Base-by-base conservation (phyloP, 2,113 vertebrate genomes). In the Morone chrysops region DNA sequence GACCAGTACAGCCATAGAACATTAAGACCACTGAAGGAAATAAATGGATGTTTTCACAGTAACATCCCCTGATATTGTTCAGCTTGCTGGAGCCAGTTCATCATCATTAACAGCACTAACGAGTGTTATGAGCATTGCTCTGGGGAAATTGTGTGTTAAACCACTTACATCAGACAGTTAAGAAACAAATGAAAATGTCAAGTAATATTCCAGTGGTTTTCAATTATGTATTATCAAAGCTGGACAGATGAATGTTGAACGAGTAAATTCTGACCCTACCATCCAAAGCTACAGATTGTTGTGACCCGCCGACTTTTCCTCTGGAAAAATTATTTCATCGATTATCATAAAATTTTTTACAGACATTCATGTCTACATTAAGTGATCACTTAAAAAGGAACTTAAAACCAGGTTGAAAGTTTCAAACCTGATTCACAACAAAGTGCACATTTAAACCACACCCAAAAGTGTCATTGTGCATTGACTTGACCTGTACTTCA, bases 81-180 rank as follows among this genome's bases (percentile, higher is more conserved):
- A 81, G 76, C 66, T 72, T 73, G 78, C 74, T 81, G 75, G 70
- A 85, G 78, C 70, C 68, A 51, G 74, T 90, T 92, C 75, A 89
- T 92, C 86, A 92, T 88, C 87, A 90, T 92, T 90, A 92, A 79
- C 74, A 57, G 17, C 6, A 41, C 67, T 84, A 82, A 89, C 78
- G 17, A 83, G 75, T 47, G 50, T 65, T 80, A 72, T 63, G 71
- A 71, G 66, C 3, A 11, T n/a, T 25, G 61, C 70, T 81, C 40
- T 74, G 45, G 56, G 82, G 76, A 79, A 92, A 90, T 74, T 80
- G 59, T 79, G 43, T 48, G 65, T 82, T 76, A 76, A 85, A 75
- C 67, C n/a, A 59, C 53, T 73, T 67, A 25, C 22, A 57, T 77
- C 56, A 40, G 84, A 31, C 54, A 83, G 51, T 67, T 69, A 10